Base-by-base conservation (phyloP, 1,140 invertebrate species). In the Archivesica marissinica region DNA sequence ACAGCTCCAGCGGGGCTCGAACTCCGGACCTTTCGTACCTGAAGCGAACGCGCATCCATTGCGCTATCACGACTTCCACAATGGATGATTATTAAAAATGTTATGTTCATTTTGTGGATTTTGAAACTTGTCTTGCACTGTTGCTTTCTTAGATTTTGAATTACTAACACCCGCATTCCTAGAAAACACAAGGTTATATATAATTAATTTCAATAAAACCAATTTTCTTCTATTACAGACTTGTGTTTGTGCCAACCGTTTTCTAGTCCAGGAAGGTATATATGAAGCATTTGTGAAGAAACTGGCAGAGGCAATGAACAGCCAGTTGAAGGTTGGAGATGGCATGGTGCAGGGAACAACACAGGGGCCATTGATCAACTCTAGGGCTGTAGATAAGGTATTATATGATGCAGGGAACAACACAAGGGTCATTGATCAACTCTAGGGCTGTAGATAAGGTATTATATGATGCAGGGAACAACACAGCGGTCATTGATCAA, bases 401-500 rank as follows among this genome's bases (percentile, higher is more conserved):
- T n/a, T n/a, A n/a, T 28, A 94, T 96, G 17, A 95, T 96, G 11
- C 89, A 94, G 35, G 96, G 95, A 70, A 95, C 96, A 0, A 98
- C 96, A 54, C 95, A 97, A 89, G 99, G 99, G 0, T 99, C 99
- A 1, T 94, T 99, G 6, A 98, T 99, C 44, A 99, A 99, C 94
- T 88, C 96, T 86, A 96, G 95, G 90, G 99, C 99, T 92, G 95
- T 97, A 13, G 94, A 96, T 47, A 99, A 98, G 94, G 97, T 96
- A 85, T 87, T n/a, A n/a, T n/a, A n/a, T n/a, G n/a, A n/a, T 96
- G 15, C 89, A 94, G 38, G 96, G 95, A 68, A 95, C 96, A 0
- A 98, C 96, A 54, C 95, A 97, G 89, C 99, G 99, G 0, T 99
- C 99, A 2, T 94, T 99, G 6, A 98, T 99, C 41, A 99, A 99